phyloP scores from a whole-genome alignment of 2,888 invertebrate genomes.

The Ypsolopha scabrella region DNA sequence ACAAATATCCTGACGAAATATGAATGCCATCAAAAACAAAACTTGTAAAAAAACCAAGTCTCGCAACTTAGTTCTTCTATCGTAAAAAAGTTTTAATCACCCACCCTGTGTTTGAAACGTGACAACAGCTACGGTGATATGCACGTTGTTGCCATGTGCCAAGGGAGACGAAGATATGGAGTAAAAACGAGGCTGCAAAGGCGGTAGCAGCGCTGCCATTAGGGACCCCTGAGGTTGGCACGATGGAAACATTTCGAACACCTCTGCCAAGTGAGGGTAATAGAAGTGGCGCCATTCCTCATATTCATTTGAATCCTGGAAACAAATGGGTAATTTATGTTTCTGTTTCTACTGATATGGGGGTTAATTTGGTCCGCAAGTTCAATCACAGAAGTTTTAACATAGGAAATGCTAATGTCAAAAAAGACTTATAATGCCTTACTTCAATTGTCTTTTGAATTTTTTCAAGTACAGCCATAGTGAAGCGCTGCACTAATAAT shows the following conservation, averaged over 20 bases:
- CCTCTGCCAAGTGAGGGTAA: slow-evolving; percentile 88
- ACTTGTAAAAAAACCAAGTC: too few species aligned
- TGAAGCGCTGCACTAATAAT: too few species aligned
- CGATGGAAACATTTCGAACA: slow-evolving; percentile 88
- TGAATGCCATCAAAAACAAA: too few species aligned
- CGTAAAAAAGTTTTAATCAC: too few species aligned
- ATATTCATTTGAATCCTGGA: slow-evolving; percentile 85
- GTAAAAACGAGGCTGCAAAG: slow-evolving; percentile 92
- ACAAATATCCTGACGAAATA: too few species aligned
- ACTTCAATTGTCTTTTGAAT: too few species aligned
- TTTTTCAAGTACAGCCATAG: too few species aligned
- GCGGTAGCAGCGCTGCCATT: slow-evolving; percentile 83
- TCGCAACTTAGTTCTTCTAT: too few species aligned
- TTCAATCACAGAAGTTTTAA: too few species aligned
- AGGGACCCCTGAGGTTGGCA: slow-evolving; percentile 85
- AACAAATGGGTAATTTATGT: slow-evolving; percentile 7
- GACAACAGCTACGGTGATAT: slow-evolving; percentile 92
- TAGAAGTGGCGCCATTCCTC: slow-evolving; percentile 94
- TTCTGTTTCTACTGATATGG: not conserved
- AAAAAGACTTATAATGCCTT: too few species aligned
- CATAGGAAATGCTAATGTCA: too few species aligned
- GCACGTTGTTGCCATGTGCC: slow-evolving; percentile 80
- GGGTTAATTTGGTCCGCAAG: not conserved
- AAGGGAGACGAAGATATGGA: slow-evolving; percentile 92
- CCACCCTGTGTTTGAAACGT: slow-evolving; percentile 84